These are phyloP conservation scores for Philhelius pedissequus DNA, from an alignment of 2,888 invertebrate species.

Conservation along the genomic window DNA sequence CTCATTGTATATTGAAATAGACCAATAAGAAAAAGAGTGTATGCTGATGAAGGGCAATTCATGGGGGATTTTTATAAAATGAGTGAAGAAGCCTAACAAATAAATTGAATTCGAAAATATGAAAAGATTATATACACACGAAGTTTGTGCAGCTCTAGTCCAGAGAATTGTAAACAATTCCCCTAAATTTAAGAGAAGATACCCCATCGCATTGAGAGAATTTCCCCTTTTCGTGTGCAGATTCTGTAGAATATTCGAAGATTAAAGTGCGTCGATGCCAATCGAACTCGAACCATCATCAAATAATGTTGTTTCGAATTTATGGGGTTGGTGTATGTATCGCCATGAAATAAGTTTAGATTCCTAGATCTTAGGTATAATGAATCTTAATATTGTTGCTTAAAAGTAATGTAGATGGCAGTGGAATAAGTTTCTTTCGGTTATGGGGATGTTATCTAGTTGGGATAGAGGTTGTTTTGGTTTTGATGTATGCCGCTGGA, in stretches of 20 bases:
- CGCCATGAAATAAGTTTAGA: background rate
- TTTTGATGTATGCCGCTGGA: slow-evolving; percentile 18
- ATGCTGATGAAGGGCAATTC: too few relatives aligned
- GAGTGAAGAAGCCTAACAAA: background rate
- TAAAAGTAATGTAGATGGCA: background rate
- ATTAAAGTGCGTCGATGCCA: slow-evolving; percentile 43
- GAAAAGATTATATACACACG: slow-evolving; percentile 16
- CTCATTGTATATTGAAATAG: too few relatives aligned
- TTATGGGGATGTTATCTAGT: background rate
- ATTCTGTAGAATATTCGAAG: slow-evolving; percentile 54
- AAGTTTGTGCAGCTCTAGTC: background rate
- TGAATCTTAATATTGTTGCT: slow-evolving; percentile 21
- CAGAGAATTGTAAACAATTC: slow-evolving; percentile 1
- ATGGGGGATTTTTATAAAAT: background rate
- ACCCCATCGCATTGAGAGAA: background rate
- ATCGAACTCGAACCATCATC: slow-evolving; percentile 53
- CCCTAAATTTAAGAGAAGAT: slow-evolving; percentile 38
- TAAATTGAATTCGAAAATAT: background rate
- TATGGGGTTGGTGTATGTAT: background rate
- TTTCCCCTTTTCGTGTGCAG: slow-evolving; percentile 59
- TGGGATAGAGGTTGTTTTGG: slow-evolving; percentile 7
- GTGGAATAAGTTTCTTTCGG: background rate
- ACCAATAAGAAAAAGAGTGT: background rate
- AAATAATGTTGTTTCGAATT: slow-evolving; percentile 8
- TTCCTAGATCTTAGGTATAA: background rate